Percentiles rank a stretch among this genome's conserved stretches.
Evolutionary conservation across 2,888 invertebrate genomes (phyloP).

Genomic region (Rhyacophila evoluta): DNA sequence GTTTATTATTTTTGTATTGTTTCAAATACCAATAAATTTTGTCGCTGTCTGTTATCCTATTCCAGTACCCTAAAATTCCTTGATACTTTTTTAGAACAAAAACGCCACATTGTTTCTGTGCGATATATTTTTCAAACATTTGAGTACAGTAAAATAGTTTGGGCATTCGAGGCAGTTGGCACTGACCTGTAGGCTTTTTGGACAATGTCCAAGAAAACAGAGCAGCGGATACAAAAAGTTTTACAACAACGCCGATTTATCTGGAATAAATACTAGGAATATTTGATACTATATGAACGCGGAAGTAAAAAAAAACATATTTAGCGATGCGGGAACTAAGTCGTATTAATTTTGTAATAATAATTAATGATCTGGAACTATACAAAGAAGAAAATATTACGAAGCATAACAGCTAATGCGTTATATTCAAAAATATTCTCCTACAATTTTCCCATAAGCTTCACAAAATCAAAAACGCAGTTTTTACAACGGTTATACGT

Average conservation of each 20-base stretch:
- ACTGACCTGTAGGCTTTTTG: constrained; percentile 40
- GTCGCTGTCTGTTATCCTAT: too few species aligned
- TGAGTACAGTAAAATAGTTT: constrained; percentile 32
- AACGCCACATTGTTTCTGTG: background rate
- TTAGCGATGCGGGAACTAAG: background rate
- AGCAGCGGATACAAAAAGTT: constrained; percentile 37
- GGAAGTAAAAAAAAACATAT: background rate
- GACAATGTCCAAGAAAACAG: constrained; percentile 31
- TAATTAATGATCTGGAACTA: background rate
- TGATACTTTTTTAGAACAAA: background rate
- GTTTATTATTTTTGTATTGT: too few species aligned
- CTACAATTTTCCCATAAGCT: too few species aligned
- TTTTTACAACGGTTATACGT: too few species aligned
- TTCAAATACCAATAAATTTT: too few species aligned
- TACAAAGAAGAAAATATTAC: too few species aligned
- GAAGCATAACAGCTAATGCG: too few species aligned
- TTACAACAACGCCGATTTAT: constrained; percentile 26
- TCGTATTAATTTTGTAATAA: background rate
- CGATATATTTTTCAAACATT: background rate
- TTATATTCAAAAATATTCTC: too few species aligned
- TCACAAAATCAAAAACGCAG: too few species aligned
- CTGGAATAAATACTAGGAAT: background rate
- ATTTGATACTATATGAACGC: background rate
- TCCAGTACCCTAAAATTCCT: too few species aligned
- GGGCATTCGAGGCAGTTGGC: constrained; percentile 27